Evolutionary conservation across 2,797 vertebrate species (phyloP), one percentile per base, ranked within the genome.

Genomic region (Cuculus canorus): DNA sequence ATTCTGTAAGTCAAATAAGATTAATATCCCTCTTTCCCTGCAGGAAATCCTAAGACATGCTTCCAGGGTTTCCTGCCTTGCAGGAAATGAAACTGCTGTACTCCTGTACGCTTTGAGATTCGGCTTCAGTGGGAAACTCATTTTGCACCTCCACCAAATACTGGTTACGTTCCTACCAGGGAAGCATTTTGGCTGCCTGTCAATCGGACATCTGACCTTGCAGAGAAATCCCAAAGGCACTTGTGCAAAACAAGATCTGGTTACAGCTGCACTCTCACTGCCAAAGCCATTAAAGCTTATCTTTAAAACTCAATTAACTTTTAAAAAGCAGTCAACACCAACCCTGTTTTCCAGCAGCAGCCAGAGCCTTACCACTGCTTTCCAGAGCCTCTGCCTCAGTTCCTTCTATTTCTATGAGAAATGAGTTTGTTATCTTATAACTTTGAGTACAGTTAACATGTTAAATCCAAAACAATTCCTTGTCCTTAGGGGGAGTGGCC

Each of bases 171-270:
- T 92, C 76, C 82, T 71, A 69, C 39, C 89, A 86, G 83, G 48
- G 78, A 77, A 84, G 85, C 70, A 43, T 52, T 41, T 78, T 76
- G 77, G 75, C 93, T 95, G 88, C 86, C 92, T 68, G 73, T 92
- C 94, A 84, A 85, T 25, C 35, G 81, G 76, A 93, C 78, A 82
- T 61, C 76, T 53, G 92, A 93, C 92, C 94, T 96, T 95, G 83
- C 18, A 75, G 53, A 96, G 89, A 82, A 86, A 88, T 89, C 75
- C 91, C n/a, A 89, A 95, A 96, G 86, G 90, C 91, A 75, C 59
- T 73, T 43, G 90, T 28, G 59, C 88, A 94, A 95, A 97, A 96
- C 35, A 78, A 66, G 86, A 96, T 86, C 91, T 82, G 52, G 52
- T 96, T 96, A 91, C 90, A 83, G 47, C 48, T 61, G 57, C 61